A percentile compares a stretch with the other conserved stretches of the same genome.
phyloP scores from a whole-genome alignment of 2,888 invertebrate species.

The Drosophila ustulata region DNA sequence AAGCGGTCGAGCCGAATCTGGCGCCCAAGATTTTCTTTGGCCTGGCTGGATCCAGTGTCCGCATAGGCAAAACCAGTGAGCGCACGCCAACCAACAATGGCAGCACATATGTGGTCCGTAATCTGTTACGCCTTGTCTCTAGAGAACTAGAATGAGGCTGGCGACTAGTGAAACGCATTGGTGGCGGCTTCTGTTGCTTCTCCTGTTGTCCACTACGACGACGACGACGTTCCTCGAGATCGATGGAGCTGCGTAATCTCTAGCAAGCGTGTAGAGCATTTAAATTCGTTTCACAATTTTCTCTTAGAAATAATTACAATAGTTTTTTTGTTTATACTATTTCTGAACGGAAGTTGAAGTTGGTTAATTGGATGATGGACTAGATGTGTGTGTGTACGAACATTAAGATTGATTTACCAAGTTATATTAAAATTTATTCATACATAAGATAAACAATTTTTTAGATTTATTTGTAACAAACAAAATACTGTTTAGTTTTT shows the following conservation, averaged over 20 bases:
- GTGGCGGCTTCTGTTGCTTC: slow-evolving; percentile 52
- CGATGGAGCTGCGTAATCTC: slow-evolving; percentile 27
- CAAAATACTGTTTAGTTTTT: background rate
- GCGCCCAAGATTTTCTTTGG: slow-evolving; percentile 90
- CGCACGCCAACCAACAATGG: slow-evolving; percentile 60
- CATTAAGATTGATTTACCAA: slow-evolving; percentile 64
- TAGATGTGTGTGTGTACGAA: slow-evolving; percentile 7
- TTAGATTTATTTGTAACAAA: slow-evolving; percentile 3
- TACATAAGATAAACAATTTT: slow-evolving; percentile 32
- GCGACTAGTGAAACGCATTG: slow-evolving; percentile 72
- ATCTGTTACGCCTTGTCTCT: slow-evolving; percentile 72
- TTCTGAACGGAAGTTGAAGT: background rate
- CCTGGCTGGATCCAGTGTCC: slow-evolving; percentile 87
- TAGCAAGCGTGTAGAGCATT: slow-evolving; percentile 20
- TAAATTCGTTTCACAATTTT: slow-evolving; percentile 56
- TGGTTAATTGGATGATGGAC: slow-evolving; percentile 10
- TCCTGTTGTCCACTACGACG: slow-evolving; percentile 26
- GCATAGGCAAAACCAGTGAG: slow-evolving; percentile 77
- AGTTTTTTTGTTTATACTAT: slow-evolving; percentile 1
- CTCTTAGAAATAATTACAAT: slow-evolving; percentile 20
- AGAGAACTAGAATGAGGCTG: slow-evolving; percentile 77
- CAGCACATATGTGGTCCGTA: slow-evolving; percentile 70
- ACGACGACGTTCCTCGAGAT: slow-evolving; percentile 1
- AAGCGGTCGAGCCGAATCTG: slow-evolving; percentile 87
- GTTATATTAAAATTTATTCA: slow-evolving; percentile 53